Conservation (phyloP, 2,113 vertebrate genomes). For the Merops nubicus region DNA sequence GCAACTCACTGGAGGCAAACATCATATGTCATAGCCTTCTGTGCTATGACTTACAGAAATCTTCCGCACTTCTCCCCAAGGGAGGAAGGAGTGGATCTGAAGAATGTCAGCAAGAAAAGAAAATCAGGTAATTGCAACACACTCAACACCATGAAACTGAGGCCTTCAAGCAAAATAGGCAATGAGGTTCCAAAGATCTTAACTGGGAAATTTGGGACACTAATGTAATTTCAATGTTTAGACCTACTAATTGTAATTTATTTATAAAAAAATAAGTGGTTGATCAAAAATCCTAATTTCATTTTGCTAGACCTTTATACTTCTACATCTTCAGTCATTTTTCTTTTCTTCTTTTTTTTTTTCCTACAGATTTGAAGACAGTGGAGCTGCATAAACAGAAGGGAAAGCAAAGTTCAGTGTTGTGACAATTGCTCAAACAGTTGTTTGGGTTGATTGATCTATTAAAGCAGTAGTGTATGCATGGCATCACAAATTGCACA, state of each 20-base stretch:
- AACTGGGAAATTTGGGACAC: not conserved
- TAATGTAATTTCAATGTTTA: not conserved
- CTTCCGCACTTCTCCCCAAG: not conserved
- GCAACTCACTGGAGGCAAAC: not conserved
- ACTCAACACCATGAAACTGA: rapidly evolving
- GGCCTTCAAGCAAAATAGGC: not conserved
- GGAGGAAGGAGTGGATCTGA: not conserved
- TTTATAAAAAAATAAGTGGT: not conserved
- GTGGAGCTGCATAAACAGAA: not conserved
- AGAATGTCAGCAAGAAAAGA: not conserved
- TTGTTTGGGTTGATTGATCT: not conserved
- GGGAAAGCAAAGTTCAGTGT: not conserved
- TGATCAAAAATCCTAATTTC: not conserved
- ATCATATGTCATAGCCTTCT: not conserved
- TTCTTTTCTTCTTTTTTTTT: not conserved
- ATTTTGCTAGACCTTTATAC: not conserved
- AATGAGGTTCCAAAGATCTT: not conserved
- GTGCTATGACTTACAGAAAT: not conserved
- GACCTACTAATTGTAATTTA: not conserved
- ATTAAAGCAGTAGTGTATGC: not conserved
- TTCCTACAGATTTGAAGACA: not conserved
- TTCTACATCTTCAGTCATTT: not conserved
- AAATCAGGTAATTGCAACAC: not conserved
- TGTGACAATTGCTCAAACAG: not conserved
- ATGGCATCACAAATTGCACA: not conserved